Percentiles rank a stretch among this genome's conserved stretches.
These are phyloP conservation scores for Teinopalpus imperialis DNA, from an alignment of 2,888 invertebrate species.

Conservation along the genomic window DNA sequence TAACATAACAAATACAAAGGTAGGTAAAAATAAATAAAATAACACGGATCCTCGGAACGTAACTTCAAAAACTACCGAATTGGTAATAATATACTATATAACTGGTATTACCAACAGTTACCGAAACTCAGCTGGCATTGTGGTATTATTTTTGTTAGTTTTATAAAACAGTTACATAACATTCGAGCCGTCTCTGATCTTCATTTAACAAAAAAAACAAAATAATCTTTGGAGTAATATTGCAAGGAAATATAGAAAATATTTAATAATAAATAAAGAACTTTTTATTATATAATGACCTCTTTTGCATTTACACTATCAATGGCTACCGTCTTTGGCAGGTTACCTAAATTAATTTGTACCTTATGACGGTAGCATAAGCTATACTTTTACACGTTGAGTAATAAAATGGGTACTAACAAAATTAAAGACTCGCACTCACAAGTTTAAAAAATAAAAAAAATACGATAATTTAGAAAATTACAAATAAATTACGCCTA, in stretches of 20 bases:
- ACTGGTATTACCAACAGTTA: conserved; percentile 28
- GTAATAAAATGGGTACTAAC: too few relatives aligned
- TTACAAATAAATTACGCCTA: too few relatives aligned
- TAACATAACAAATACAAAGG: conserved; percentile 33
- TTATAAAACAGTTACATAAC: conserved; percentile 5
- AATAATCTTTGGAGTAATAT: conserved; percentile 53
- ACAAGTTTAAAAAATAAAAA: too few relatives aligned
- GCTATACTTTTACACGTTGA: conserved; percentile 5
- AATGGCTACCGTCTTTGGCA: neutral
- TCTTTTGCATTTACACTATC: neutral
- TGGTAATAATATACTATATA: conserved; percentile 28
- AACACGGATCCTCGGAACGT: conserved; percentile 29
- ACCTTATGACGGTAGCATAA: conserved; percentile 1
- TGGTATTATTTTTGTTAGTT: too few relatives aligned
- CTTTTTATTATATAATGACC: neutral
- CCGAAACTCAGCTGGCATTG: too few relatives aligned
- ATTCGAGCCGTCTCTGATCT: conserved; percentile 19
- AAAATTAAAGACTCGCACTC: too few relatives aligned
- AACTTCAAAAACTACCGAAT: conserved; percentile 32
- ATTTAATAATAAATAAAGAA: conserved; percentile 28
- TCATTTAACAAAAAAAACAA: conserved; percentile 29
- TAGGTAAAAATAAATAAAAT: conserved; percentile 38
- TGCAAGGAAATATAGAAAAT: conserved; percentile 39
- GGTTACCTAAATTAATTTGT: neutral
- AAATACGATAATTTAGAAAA: too few relatives aligned